Base-by-base conservation (phyloP, 2,113 vertebrate species). In the Hippolais icterina region DNA sequence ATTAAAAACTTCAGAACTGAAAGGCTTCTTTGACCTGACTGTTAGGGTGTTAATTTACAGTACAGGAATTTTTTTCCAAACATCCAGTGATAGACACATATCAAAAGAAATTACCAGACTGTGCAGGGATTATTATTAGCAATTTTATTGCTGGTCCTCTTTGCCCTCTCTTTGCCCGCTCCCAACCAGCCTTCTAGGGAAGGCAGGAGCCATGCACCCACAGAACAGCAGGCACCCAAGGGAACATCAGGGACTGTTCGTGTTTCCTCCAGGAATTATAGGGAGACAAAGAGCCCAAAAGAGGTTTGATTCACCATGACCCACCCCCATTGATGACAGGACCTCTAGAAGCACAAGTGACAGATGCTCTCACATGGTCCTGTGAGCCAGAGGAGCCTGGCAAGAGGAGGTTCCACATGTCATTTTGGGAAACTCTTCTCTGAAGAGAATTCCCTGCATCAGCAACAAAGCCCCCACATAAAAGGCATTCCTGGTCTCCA, bases 331-430 rank as follows among this genome's bases (percentile, higher is more conserved):
- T 68, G 27, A 49, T 23, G 17, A n/a, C 1, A 10, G 15, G 17
- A 47, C 53, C 41, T 90, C 29, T 66, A 86, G 71, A 90, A 92
- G 68, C n/a, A 69, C 37, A 49, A 16, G 4, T 44, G 78, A n/a
- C 0, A 8, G 39, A 37, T 0, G 0, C 21, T 79, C 9, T 35
- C 12, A n/a, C 0, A 0, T 50, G 41, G 27, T 24, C 6, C 53
- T 13, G 5, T 2, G 4, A 87, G 42, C 44, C 35, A 75, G 42
- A 71, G 18, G 6, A 87, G 12, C 35, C 39, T 70, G 35, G 11
- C n/a, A 41, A 83, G 49, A 44, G 33, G 13, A 72, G n/a, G 5
- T 65, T 22, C 24, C 54, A 15, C 1, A 1, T 1, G 1, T 52
- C 1, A 1, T 60, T 84, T 59, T 76, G 57, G 60, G 35, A 53